Evolutionary conservation across 2,113 vertebrate genomes (phyloP).

Genomic region (Piliocolobus tephrosceles): DNA sequence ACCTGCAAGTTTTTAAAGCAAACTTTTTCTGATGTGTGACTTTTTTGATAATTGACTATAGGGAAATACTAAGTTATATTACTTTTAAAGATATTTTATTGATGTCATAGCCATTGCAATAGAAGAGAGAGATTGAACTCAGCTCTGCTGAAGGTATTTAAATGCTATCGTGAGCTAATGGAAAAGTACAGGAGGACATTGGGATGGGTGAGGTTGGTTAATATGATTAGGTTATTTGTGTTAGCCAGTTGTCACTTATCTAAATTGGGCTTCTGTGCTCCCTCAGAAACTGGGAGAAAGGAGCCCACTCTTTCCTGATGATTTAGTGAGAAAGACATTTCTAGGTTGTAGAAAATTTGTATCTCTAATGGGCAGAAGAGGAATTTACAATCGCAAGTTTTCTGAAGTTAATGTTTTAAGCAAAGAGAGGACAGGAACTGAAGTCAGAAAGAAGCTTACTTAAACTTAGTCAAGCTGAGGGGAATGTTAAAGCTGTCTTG

Average conservation of each 20-base stretch:
- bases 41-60: neutral
- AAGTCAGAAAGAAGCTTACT: neutral
- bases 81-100: neutral
- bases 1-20: neutral
- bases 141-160: neutral
- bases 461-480: neutral
- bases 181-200: neutral
- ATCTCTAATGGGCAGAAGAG: neutral
- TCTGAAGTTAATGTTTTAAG: neutral
- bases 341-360: neutral
- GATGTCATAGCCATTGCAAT: neutral
- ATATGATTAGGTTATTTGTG: neutral
- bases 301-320: no score
- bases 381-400: neutral
- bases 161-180: neutral
- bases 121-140: neutral
- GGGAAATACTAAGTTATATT: neutral
- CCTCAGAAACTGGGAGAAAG: neutral
- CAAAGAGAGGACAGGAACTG: neutral
- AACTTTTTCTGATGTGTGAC: neutral
- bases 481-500: neutral
- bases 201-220: no score
- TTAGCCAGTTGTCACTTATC: neutral
- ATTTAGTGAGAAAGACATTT: neutral
- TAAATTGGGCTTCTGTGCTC: neutral